Evolutionary conservation across 2,113 vertebrate genomes (phyloP), one percentile per base, ranked within the genome.

Genomic region (Chlorodrepanis virens): DNA sequence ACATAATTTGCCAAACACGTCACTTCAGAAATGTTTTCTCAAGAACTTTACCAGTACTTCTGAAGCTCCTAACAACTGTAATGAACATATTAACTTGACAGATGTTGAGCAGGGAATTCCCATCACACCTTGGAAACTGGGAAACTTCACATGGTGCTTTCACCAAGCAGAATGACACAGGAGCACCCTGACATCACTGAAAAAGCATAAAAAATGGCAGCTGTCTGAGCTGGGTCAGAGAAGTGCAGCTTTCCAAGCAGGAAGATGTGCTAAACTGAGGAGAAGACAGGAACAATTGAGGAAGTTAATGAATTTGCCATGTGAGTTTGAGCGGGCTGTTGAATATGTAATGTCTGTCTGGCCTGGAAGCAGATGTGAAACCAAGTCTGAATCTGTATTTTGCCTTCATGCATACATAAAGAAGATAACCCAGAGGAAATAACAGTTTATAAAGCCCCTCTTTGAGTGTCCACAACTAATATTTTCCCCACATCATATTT

Each of bases 331-430:
- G 76, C 54, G 83, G 72, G 35, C 31, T 90, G 75, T 68, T 88
- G 80, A 94, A 87, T 77, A 91, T 89, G 54, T 94, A 87, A 94
- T 60, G 75, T 88, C 94, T 94, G 81, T n/a, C 87, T 95, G 79
- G 35, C 39, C 81, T 94, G 82, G 37, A 91, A 95, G 87, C 25
- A 91, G 76, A 86, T 70, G 77, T 88, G 53, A 87, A 95, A 86
- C 29, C 31, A 31, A 85, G 81, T 40, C 50, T 87, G 70, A 94
- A 91, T 74, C 8, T 52, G 37, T 92, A 52, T 87, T 93, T 77
- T 88, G 44, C 44, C 22, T 87, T 86, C 63, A 74, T 0, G 2
- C 35, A 70, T 27, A 13, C 14, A 33, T 64, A 72, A 69, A 80
- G 54, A 80, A 87, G 63, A 95, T 86, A 96, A 83, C 33, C 20